A percentile compares a stretch with the other conserved stretches of the same genome.
These are phyloP conservation scores for Simalia tracyae DNA, from an alignment of 2,797 vertebrate species.

Conservation along the genomic window DNA sequence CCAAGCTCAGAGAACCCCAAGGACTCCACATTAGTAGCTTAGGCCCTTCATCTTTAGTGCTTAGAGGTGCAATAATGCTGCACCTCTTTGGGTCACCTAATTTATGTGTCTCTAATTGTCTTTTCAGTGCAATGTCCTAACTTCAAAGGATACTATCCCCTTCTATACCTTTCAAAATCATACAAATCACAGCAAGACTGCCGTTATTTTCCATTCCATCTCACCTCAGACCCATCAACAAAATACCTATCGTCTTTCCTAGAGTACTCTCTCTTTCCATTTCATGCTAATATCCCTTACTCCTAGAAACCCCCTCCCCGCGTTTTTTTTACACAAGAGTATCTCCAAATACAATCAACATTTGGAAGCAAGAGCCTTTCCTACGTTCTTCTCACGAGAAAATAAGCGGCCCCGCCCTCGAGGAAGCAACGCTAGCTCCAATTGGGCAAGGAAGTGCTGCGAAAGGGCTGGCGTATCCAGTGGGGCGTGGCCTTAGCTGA, in stretches of 20 bases:
- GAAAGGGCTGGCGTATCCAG: rapidly evolving
- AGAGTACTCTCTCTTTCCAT: neutral
- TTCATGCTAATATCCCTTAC: neutral
- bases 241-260: neutral
- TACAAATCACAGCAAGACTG: neutral
- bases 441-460: neutral
- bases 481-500: neutral
- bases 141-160: neutral
- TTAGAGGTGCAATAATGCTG: neutral
- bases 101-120: neutral
- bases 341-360: neutral
- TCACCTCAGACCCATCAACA: neutral
- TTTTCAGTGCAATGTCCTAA: neutral
- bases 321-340: too few relatives aligned
- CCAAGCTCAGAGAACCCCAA: too few relatives aligned
- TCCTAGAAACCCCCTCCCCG: neutral
- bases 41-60: neutral
- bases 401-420: neutral
- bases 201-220: neutral
- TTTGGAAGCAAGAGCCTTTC: neutral
- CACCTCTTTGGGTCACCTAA: neutral
- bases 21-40: neutral
- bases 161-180: neutral
- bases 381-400: neutral
- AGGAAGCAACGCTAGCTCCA: neutral